Base-by-base conservation (phyloP, 2,888 invertebrate genomes). In the Synergus laeviventris region DNA sequence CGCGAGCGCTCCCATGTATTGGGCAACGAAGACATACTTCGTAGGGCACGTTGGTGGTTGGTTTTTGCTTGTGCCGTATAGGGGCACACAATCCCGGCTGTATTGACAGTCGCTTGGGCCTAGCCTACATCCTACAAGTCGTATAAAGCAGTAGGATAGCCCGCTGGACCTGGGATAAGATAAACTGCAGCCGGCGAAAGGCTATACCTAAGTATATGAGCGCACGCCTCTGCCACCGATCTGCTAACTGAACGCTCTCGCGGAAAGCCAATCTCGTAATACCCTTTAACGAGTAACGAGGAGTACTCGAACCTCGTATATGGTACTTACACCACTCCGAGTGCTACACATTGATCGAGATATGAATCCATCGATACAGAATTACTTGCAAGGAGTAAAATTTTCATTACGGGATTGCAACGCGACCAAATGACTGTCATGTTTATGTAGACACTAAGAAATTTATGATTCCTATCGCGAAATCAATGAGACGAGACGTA, bases 111-210 rank as follows among this genome's bases (percentile, higher is more conserved):
- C 79, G 78, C 73, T 76, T 79, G 74, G 75, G 80, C 78, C 31
- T 70, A 70, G 70, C 18, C 64, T 21, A 21, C 39, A 64, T 38
- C 39, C 64, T 21, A 21, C 39, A 64, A 64, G 64, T 64, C 70
- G 74, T 49, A 73, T 70, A 75, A 75, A 74, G 76, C 77, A 74
- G 79, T 56, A 75, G 78, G 78, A 49, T 70, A 70, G 70, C 31
- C 70, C 49, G 70, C 70, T 70, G 70, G 70, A 70, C 77, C 78
- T 79, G 74, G 81, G 78, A 81, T 78, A 78, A 83, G 80, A 81
- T 82, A 81, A 82, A 82, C 79, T 77, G 81, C 81, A 76, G 76
- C 81, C 78, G 76, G 82, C 82, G 76, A 83, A 83, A 80, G 82
- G 79, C 80, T 75, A n/a, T n/a, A 54, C 39, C 38, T 18, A 74